Evolutionary conservation across 2,113 vertebrate genomes (phyloP).

Genomic region (Oxyruncus cristatus): DNA sequence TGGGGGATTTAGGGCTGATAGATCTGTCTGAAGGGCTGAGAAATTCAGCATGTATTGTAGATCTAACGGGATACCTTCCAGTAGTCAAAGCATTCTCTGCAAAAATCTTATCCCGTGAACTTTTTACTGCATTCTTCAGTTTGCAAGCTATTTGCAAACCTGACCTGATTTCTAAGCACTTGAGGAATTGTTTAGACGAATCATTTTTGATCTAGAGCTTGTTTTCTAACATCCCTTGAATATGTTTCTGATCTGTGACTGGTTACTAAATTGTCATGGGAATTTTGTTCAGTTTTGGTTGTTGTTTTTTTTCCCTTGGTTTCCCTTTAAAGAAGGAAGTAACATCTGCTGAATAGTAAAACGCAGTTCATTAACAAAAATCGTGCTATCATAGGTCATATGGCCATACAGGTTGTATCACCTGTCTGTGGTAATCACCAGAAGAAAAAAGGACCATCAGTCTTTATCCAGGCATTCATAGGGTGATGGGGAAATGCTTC

Average conservation of each 20-base stretch:
- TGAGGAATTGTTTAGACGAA: neutral
- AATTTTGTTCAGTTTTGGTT: neutral
- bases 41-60: neutral
- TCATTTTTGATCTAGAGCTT: neutral
- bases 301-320: neutral
- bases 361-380: neutral
- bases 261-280: neutral
- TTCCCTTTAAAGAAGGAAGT: neutral
- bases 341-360: neutral
- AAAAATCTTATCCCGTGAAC: neutral
- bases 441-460: neutral
- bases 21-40: neutral
- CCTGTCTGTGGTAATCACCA: neutral
- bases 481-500: neutral
- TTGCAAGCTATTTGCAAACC: neutral
- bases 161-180: neutral
- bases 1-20: slow-evolving; percentile 1
- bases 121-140: neutral
- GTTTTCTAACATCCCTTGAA: neutral
- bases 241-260: neutral
- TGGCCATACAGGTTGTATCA: too few species aligned
- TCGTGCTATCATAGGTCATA: neutral
- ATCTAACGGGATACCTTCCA: neutral
- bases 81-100: neutral
- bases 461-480: neutral